Base-by-base conservation (phyloP, 2,113 vertebrate species). In the Diglossa brunneiventris region DNA sequence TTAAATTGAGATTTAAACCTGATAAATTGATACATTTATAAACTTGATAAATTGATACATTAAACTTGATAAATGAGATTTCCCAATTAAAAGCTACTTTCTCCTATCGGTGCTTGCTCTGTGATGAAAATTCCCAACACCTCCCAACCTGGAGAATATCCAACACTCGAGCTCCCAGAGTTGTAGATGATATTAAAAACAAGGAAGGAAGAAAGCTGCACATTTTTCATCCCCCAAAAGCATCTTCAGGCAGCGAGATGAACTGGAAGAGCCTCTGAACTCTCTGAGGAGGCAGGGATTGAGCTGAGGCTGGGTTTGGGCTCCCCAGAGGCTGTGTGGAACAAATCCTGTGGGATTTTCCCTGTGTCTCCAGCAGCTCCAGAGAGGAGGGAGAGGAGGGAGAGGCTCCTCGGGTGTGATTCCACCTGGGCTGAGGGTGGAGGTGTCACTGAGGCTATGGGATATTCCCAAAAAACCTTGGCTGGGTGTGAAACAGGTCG, bases 21-120 rank as follows among this genome's bases (percentile, higher is more conserved):
- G n/a, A n/a, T n/a, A n/a, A n/a, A n/a, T n/a, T n/a, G n/a, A n/a
- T n/a, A n/a, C n/a, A n/a, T n/a, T n/a, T n/a, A n/a, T n/a, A n/a
- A n/a, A n/a, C n/a, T n/a, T n/a, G n/a, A n/a, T n/a, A n/a, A n/a
- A n/a, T n/a, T n/a, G n/a, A n/a, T n/a, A n/a, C n/a, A n/a, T n/a
- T n/a, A n/a, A n/a, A n/a, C n/a, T n/a, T n/a, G n/a, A n/a, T n/a
- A n/a, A n/a, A n/a, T n/a, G n/a, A 59, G 28, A 20, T 37, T 16
- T 17, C 56, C 16, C 72, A 2, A 24, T 28, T 27, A 69, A 77
- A 94, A 77, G 18, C 69, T 0, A 8, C 70, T 67, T 12, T 83
- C 50, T 20, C 0, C 1, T 1, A 35, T 13, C 3, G 1, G 9
- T 0, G 11, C 5, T 15, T 3, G 41, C 30, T 37, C 49, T 0